A percentile compares a stretch with the other conserved stretches of the same genome.
Conservation (phyloP, 2,888 invertebrate genomes). For the Malthinus seriepunctatus region DNA sequence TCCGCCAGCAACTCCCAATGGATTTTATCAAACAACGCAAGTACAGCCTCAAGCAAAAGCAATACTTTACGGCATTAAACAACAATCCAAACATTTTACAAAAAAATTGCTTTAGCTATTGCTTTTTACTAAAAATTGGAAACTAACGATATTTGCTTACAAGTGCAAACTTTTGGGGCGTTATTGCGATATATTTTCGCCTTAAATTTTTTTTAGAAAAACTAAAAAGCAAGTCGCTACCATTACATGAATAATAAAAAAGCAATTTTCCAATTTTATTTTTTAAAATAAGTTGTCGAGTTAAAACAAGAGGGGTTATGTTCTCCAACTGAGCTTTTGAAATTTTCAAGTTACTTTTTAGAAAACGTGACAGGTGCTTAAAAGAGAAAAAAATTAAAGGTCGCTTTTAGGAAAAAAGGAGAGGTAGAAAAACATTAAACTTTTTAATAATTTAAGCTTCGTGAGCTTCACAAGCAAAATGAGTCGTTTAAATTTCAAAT, state of each 20-base stretch:
- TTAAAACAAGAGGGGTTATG: conserved; percentile 11
- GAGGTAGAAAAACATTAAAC: too few species aligned
- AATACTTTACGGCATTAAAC: conserved; percentile 23
- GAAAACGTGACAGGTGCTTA: not conserved
- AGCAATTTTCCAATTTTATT: conserved; percentile 8
- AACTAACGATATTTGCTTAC: too few species aligned
- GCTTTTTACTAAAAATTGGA: too few species aligned
- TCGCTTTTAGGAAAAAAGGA: not conserved
- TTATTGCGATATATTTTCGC: too few species aligned
- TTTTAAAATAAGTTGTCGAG: conserved; percentile 13
- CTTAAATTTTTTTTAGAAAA: too few species aligned
- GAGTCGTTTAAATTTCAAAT: too few species aligned
- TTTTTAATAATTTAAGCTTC: too few species aligned
- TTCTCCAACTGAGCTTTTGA: not conserved
- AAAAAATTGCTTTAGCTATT: not conserved
- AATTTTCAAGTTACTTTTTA: conserved; percentile 2
- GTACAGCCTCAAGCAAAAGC: conserved; percentile 22
- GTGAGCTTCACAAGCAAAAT: too few species aligned
- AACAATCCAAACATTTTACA: conserved; percentile 18
- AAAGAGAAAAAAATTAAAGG: not conserved
- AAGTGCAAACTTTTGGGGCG: too few species aligned
- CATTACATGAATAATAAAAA: conserved; percentile 11
- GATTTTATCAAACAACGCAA: conserved; percentile 24
- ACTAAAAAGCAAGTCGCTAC: not conserved
- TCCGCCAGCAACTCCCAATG: conserved; percentile 22